Conservation (phyloP, 2,113 vertebrate genomes). For the Sardina pilchardus region DNA sequence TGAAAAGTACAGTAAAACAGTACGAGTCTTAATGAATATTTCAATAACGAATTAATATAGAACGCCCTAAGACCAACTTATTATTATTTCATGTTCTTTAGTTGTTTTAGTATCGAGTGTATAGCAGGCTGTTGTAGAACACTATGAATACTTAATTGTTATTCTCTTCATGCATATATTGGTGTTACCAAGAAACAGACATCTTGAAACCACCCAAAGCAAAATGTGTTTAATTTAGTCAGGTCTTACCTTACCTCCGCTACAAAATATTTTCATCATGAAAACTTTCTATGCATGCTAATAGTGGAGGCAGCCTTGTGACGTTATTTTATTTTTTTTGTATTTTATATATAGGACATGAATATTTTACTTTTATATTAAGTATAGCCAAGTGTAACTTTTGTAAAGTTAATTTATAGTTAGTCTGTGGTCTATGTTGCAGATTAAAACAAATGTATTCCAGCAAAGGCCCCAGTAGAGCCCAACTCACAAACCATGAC, state of each 20-base stretch:
- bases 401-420: no score
- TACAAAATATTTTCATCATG: neutral
- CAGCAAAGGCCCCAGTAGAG: no score
- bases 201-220: neutral
- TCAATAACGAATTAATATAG: neutral
- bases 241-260: neutral
- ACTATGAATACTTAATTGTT: neutral
- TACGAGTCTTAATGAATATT: neutral
- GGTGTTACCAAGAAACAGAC: neutral
- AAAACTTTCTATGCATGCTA: neutral
- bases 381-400: no score
- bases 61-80: neutral
- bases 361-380: no score
- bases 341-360: no score
- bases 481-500: no score
- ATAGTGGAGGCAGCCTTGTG: neutral
- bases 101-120: no score
- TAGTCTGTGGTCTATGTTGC: no score
- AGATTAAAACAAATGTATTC: no score
- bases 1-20: neutral
- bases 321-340: neutral
- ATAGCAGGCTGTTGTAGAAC: neutral
- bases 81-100: neutral
- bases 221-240: neutral
- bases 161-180: neutral